Percentiles rank a stretch among this genome's conserved stretches.
phyloP scores from a whole-genome alignment of 2,888 invertebrate species.

The Steinernema carpocapsae region DNA sequence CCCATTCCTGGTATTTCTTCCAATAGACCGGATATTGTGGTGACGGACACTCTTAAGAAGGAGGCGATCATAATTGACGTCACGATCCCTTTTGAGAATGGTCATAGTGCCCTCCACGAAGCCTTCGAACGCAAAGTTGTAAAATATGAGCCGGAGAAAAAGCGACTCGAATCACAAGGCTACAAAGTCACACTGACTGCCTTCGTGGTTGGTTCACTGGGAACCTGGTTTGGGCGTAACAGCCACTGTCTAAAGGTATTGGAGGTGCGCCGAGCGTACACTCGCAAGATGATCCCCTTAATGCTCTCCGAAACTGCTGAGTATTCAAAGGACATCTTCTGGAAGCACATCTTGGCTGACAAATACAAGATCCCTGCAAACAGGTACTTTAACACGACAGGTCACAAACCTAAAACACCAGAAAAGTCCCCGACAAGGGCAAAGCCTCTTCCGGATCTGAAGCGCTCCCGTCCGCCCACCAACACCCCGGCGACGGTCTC shows the following conservation, averaged over 20 bases:
- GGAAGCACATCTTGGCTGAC: background rate
- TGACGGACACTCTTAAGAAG: background rate
- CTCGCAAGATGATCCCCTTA: background rate
- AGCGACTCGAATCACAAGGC: background rate
- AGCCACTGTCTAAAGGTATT: background rate
- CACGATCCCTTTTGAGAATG: slow-evolving; percentile 1
- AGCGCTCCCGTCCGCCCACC: too few species aligned
- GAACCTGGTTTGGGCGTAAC: background rate
- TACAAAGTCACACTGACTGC: background rate
- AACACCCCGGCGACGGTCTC: too few species aligned
- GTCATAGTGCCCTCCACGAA: background rate
- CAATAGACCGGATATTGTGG: slow-evolving; percentile 5
- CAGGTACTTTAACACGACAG: background rate
- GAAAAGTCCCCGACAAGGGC: too few species aligned
- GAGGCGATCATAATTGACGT: background rate
- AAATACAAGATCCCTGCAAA: background rate
- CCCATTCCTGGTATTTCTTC: background rate
- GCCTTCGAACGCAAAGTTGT: background rate
- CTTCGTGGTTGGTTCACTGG: background rate
- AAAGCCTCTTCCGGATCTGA: too few species aligned
- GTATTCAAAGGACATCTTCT: background rate
- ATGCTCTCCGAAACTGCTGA: background rate
- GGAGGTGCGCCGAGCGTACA: background rate
- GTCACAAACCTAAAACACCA: too few species aligned
- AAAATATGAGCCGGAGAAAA: background rate